Base-by-base conservation (phyloP, 2,888 invertebrate species). In the Brenthis hecate region DNA sequence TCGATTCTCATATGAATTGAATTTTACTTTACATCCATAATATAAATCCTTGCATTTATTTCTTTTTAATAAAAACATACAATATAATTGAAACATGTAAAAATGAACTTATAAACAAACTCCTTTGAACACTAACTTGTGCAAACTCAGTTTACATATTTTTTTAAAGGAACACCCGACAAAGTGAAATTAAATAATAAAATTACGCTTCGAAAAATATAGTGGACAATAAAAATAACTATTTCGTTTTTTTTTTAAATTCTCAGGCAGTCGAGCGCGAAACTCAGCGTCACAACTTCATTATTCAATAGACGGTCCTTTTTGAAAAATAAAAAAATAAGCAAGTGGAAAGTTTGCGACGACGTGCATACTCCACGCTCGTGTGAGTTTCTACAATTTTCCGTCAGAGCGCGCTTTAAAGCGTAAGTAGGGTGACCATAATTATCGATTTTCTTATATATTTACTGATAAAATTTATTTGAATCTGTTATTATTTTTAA, bases 321-420 rank as follows among this genome's bases (percentile, higher is more conserved):
- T 74, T 74, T 73, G 65, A 73, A 76, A 75, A 71, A 73, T 73
- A 75, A 74, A 73, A 28, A 77, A 75, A 79, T 76, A 77, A 80
- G 79, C 76, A 77, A 77, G 75, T 77, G 77, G 69, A 80, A 86
- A 86, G 82, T 83, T 84, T 78, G 75, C 77, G 74, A 75, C 79
- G 78, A 72, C 77, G 77, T 77, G 81, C 80, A 80, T 79, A 78
- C 79, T 81, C 81, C 80, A 84, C 79, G 82, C 81, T 75, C 75
- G 83, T 80, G 77, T 77, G 85, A 87, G 87, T 86, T 89, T 84
- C 81, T 78, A 81, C 84, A 84, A 85, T 87, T 87, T 89, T 86
- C 87, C 88, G 77, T 73, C n/a, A 81, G 87, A 86, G 81, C 82
- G 87, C 82, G 81, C 79, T 74, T 74, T 76, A 72, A 73, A 80